A percentile compares a stretch with the other conserved stretches of the same genome.
Conservation (phyloP, 2,113 vertebrate genomes). For the Rallus limicola region DNA sequence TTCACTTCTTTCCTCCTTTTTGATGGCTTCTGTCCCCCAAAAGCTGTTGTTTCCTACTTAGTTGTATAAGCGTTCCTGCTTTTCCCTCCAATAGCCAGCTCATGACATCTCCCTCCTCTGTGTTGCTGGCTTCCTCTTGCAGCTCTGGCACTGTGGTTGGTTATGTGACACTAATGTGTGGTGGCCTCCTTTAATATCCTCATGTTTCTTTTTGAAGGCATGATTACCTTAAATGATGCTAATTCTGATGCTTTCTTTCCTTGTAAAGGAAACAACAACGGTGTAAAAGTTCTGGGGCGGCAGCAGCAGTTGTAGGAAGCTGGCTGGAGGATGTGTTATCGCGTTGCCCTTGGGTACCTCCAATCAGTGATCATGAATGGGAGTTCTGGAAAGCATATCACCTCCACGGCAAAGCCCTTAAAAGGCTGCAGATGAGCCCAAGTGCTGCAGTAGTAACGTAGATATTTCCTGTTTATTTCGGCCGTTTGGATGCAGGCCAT, state of each 20-base stretch:
- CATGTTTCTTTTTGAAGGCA: constrained; percentile 48
- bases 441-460: constrained; percentile 45
- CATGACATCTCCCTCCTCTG: constrained; percentile 15
- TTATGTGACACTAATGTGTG: not conserved
- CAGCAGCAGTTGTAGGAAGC: constrained; percentile 38
- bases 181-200: constrained; percentile 27
- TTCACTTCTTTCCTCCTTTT: not conserved
- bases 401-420: constrained; percentile 32
- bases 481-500: constrained; percentile 16
- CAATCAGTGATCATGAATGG: constrained; percentile 49
- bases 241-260: constrained; percentile 40
- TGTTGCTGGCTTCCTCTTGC: constrained; percentile 8
- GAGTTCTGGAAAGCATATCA: constrained; percentile 48
- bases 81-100: not conserved
- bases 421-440: constrained; percentile 48
- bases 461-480: constrained; percentile 67
- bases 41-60: not conserved
- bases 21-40: not conserved
- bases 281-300: constrained; percentile 25
- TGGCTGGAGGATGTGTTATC: constrained; percentile 40
- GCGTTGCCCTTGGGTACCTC: not conserved
- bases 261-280: not conserved
- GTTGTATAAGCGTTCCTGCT: not conserved
- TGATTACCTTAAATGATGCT: constrained; percentile 48
- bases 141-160: not conserved